Base-by-base conservation (phyloP, 2,888 invertebrate species). In the Philereme transversata region DNA sequence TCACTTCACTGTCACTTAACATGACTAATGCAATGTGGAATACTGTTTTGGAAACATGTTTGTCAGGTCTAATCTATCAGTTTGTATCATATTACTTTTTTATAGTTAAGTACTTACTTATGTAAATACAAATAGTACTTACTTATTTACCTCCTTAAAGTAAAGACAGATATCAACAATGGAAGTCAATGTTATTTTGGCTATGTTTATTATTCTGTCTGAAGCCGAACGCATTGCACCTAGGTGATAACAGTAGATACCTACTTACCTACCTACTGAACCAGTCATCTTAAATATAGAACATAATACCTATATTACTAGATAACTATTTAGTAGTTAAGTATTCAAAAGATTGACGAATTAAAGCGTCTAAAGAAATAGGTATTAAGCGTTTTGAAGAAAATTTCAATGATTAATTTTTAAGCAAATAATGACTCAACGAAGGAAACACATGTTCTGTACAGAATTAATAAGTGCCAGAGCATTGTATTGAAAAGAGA, bases 401-500 rank as follows among this genome's bases (percentile, higher is more conserved):
- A 38, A 43, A 22, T 2, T 22, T 7, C 22, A 6, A 22, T 3
- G 47, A 34, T 9, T 7, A 33, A 22, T 1, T 0, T 40, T 38
- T 50, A 11, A 22, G 57, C 46, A 48, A 59, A 70, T 73, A 73
- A 75, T 80, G 78, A 82, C 51, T 81, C 78, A 78, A 75, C 76
- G 72, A 75, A 86, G 86, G 85, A 86, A 86, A 86, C 79, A 58
- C 51, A 69, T 57, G 67, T 63, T 63, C 62, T 73, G 75, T 69
- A 68, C 74, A 66, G 83, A 84, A 86, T 86, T 75, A 70, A 22
- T 80, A 85, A 65, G 60, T 44, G 48, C 47, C 54, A 22, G 52
- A 57, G 77, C 75, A 83, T 83, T 83, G 81, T 83, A 81, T 82
- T 83, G 75, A 78, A 78, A 82, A 74, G 75, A 67, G 71, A 67